Evolutionary conservation across 2,113 vertebrate genomes (phyloP).

Genomic region (Microcebus ravelobensis): DNA sequence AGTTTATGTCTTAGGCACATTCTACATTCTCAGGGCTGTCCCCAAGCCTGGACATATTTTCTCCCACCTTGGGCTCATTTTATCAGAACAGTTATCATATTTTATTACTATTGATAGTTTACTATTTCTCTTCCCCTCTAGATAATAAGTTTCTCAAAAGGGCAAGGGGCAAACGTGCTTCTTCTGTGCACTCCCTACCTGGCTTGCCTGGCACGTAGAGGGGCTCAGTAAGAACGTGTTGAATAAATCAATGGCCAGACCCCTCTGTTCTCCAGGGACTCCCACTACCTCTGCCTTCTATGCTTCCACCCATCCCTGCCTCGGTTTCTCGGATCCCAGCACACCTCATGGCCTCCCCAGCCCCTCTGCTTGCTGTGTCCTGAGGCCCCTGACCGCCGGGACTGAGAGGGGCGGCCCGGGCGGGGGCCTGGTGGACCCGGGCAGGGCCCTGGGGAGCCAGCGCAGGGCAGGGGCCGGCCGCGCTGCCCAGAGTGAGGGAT

Average conservation of each 20-base stretch:
- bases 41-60: neutral
- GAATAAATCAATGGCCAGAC: neutral
- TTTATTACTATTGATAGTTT: neutral
- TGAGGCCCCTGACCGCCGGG: neutral
- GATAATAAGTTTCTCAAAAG: neutral
- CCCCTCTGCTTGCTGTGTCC: neutral
- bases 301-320: neutral
- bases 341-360: neutral
- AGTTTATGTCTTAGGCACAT: neutral
- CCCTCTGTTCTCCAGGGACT: neutral
- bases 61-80: neutral
- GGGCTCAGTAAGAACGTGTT: neutral
- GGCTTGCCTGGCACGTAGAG: neutral
- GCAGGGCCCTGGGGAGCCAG: constrained; percentile 65
- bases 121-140: neutral
- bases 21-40: neutral
- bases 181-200: neutral
- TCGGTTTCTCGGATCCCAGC: constrained; percentile 36
- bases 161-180: neutral
- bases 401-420: constrained; percentile 59
- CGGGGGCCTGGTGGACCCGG: constrained; percentile 58
- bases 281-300: accelerated
- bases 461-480: neutral
- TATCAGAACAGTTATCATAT: neutral
- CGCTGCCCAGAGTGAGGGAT: constrained; percentile 72